phyloP scores from a whole-genome alignment of 2,888 invertebrate genomes.

The Lithosia quadra region DNA sequence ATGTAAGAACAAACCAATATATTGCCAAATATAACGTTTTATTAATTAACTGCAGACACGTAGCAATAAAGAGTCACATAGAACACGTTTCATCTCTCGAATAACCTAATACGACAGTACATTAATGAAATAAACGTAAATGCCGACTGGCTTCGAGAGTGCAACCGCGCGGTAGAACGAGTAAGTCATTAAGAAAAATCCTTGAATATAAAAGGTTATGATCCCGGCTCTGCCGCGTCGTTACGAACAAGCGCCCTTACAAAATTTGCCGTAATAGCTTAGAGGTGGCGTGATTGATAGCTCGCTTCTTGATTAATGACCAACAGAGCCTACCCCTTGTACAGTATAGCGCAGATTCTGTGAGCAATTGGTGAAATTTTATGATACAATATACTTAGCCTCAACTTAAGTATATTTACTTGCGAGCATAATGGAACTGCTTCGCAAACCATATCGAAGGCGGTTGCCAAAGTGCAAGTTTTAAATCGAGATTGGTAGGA shows the following conservation, averaged over 20 bases:
- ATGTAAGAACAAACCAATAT: no score
- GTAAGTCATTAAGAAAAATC: neutral
- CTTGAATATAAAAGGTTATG: slow-evolving; percentile 3
- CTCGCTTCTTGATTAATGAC: neutral
- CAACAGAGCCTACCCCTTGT: neutral
- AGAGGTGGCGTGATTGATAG: slow-evolving; percentile 1
- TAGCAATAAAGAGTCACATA: no score
- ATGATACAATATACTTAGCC: neutral
- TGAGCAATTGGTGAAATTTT: neutral
- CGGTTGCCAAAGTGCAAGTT: neutral
- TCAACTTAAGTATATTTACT: no score
- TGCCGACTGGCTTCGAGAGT: no score
- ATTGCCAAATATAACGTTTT: no score
- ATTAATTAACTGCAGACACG: no score
- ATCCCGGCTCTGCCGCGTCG: neutral
- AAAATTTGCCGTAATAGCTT: neutral
- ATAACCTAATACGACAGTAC: no score
- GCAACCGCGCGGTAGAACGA: no score
- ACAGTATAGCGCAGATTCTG: neutral
- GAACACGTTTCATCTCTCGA: no score
- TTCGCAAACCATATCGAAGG: no score
- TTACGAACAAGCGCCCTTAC: slow-evolving; percentile 1
- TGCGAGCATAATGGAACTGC: no score
- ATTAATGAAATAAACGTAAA: no score
- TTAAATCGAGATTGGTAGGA: neutral